Evolutionary conservation across 2,113 vertebrate genomes (phyloP), one percentile per base, ranked within the genome.

Genomic region (Sebastes schlegelii): DNA sequence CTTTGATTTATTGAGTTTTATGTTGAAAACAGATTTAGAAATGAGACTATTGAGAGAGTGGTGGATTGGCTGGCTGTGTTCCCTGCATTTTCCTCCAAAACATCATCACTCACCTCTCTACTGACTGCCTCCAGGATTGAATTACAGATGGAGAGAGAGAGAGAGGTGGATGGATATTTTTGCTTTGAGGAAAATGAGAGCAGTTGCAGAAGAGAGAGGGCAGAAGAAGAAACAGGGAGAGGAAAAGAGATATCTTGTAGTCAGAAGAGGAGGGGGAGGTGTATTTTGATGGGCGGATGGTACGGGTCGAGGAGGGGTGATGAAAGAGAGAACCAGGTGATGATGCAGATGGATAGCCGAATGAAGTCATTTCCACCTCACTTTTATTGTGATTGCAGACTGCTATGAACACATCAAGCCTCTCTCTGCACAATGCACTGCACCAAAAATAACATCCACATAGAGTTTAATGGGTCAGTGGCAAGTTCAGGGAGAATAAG

Each of bases 111-210:
- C 90, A 89, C 82, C 83, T 74, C 85, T 90, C 67, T 82, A 86
- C 85, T 52, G 73, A 86, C 88, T 87, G 88, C 80, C 55, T 90
- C 75, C 83, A 82, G 86, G 92, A 95, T 92, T 93, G 89, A 93
- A 93, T 96, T 95, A 94, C 87, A 91, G 85, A 89, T 84, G 83
- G 85, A 21, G 80, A 43, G 86, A 54, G 69, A 46, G 52, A 40
- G 60, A 19, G 84, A 42, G 64, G n/a, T 42, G 72, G 74, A 77
- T 68, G 78, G 81, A 71, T 65, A 62, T 65, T 80, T 83, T 85
- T 66, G 74, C 89, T 88, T 62, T 62, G 60, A 82, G 79, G 77
- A 57, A 86, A 69, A 64, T 12, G 60, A 66, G 77, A 77, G 52
- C 26, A 84, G 66, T 62, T 65, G 52, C 54, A 78, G 70, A 77